Evolutionary conservation across 1,140 invertebrate genomes (phyloP).

Genomic region (Neodiprion pinetum): DNA sequence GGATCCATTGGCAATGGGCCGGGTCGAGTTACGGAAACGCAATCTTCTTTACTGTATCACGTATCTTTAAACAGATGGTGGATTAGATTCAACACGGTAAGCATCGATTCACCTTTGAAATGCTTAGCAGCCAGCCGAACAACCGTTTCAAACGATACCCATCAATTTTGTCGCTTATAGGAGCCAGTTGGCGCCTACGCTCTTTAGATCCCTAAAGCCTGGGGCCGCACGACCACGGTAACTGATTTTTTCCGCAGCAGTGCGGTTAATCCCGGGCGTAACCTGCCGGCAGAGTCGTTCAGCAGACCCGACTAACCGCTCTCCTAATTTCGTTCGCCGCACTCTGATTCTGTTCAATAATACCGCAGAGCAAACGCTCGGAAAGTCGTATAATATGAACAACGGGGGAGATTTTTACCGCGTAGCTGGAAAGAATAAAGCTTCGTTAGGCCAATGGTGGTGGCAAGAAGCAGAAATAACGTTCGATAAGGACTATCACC

Average conservation of each 20-base stretch:
- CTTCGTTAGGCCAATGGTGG: background rate
- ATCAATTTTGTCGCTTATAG: slow-evolving; percentile 22
- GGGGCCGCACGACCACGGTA: slow-evolving; percentile 25
- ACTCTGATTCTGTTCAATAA: background rate
- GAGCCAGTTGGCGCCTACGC: slow-evolving; percentile 14
- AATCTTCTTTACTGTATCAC: background rate
- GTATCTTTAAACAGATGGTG: slow-evolving; percentile 5
- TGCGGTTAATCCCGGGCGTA: slow-evolving; percentile 6
- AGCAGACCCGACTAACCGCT: background rate
- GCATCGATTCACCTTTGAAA: background rate
- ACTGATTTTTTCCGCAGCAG: slow-evolving; percentile 33
- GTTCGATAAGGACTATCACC: too few species aligned
- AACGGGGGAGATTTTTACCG: background rate
- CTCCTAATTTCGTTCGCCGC: slow-evolving; percentile 4
- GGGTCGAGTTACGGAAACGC: background rate
- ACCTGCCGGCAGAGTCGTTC: slow-evolving; percentile 1
- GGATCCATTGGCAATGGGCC: too few species aligned
- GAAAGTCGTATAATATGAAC: background rate
- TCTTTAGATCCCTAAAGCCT: slow-evolving; percentile 28
- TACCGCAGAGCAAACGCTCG: slow-evolving; percentile 17
- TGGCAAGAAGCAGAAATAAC: too few species aligned
- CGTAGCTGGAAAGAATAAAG: background rate
- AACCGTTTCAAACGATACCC: slow-evolving; percentile 23
- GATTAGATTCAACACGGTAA: background rate
- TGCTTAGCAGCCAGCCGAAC: background rate